Percentiles rank a stretch among this genome's conserved stretches.
These are phyloP conservation scores for Asbolus verrucosus DNA, from an alignment of 1,140 invertebrate species.

Conservation along the genomic window DNA sequence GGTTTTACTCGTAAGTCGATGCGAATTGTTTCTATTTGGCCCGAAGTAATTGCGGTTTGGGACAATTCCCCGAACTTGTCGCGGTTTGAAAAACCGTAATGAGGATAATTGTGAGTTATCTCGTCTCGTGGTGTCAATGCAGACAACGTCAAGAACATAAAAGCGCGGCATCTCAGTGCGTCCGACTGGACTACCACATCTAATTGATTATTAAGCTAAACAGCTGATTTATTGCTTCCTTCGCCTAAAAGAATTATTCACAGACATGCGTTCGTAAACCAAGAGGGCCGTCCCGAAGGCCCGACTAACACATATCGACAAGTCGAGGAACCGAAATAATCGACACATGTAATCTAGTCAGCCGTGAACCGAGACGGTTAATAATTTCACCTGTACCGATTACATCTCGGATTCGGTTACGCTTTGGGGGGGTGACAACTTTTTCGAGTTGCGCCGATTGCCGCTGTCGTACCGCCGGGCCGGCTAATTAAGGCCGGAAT, in stretches of 20 bases:
- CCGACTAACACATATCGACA: no score
- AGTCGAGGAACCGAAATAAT: slow-evolving; percentile 57
- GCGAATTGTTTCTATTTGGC: no score
- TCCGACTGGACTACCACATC: slow-evolving; percentile 40
- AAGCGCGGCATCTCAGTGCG: background rate
- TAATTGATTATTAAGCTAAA: slow-evolving; percentile 48
- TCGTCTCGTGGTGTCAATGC: no score
- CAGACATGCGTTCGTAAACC: slow-evolving; percentile 37
- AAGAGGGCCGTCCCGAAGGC: no score
- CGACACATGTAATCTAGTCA: slow-evolving; percentile 61
- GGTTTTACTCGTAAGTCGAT: no score
- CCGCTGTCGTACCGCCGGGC: background rate
- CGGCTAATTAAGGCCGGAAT: slow-evolving; percentile 20
- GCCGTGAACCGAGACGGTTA: slow-evolving; percentile 45
- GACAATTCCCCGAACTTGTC: no score
- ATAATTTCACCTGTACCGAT: slow-evolving; percentile 39
- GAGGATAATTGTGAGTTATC: no score
- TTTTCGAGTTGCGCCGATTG: background rate
- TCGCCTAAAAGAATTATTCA: slow-evolving; percentile 44
- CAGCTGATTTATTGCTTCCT: slow-evolving; percentile 51
- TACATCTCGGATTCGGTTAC: slow-evolving; percentile 14
- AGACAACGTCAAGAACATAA: slow-evolving; percentile 8
- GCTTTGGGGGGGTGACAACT: slow-evolving; percentile 16
- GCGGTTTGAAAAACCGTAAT: no score
- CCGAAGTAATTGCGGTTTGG: no score